Evolutionary conservation across 2,113 vertebrate genomes (phyloP).

Genomic region (Gopherus flavomarginatus): DNA sequence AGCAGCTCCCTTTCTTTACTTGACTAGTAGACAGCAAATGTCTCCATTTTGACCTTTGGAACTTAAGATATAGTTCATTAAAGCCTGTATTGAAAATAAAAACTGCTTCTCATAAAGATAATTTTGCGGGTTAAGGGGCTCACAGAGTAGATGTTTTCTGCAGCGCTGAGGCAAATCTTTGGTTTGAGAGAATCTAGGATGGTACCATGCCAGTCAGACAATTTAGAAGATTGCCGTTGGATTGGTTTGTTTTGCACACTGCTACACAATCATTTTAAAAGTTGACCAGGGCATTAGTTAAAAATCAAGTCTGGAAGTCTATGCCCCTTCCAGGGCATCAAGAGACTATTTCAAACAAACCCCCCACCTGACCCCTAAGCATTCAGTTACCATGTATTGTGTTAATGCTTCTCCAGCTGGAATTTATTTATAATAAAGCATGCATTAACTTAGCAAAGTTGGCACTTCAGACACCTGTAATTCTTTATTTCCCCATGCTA

Average conservation of each 20-base stretch:
- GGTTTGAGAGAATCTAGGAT: conserved; percentile 89
- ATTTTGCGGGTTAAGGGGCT: conserved; percentile 29
- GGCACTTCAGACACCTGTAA: conserved; percentile 78
- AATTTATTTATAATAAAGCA: conserved; percentile 72
- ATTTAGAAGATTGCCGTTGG: conserved; percentile 71
- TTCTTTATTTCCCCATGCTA: conserved; percentile 67
- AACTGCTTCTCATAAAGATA: conserved; percentile 83
- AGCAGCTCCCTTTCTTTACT: conserved; percentile 82
- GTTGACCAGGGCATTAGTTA: conserved; percentile 71
- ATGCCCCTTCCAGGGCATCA: conserved; percentile 73
- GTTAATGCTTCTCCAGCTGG: conserved; percentile 76
- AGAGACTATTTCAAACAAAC: conserved; percentile 72
- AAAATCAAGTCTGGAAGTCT: conserved; percentile 72
- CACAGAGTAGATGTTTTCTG: conserved; percentile 71
- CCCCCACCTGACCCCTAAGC: conserved; percentile 65
- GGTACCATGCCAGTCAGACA: conserved; percentile 74
- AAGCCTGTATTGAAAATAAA: conserved; percentile 82
- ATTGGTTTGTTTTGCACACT: conserved; percentile 77
- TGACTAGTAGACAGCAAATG: conserved; percentile 84
- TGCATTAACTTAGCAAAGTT: conserved; percentile 77
- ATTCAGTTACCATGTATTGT: conserved; percentile 61
- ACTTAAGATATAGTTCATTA: conserved; percentile 79
- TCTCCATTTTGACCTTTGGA: conserved; percentile 91
- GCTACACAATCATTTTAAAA: conserved; percentile 82
- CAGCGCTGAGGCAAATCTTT: conserved; percentile 94